Evolutionary conservation across 2,888 invertebrate species (phyloP), one percentile per base, ranked within the genome.

Genomic region (Coelopa pilipes): DNA sequence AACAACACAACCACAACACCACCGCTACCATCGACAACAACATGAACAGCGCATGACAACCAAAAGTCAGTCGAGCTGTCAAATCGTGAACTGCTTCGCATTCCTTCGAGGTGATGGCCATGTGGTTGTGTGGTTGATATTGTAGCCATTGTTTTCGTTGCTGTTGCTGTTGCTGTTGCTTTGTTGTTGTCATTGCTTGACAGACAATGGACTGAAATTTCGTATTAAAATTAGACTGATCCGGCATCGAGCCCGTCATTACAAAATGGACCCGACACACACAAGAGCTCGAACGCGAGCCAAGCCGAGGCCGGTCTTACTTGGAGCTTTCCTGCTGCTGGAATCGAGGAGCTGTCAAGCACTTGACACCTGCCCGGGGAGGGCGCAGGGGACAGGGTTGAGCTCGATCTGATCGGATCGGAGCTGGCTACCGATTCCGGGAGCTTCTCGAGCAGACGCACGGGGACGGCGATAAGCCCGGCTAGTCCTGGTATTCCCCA

Each of bases 191-290:
- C 57, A 15, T n/a, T 34, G 34, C 21, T 57, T 57, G 57, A 57
- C 57, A 19, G 21, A 57, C 57, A 57, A 57, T 57, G 57, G 21
- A 57, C n/a, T 57, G 57, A 57, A 57, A 57, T 57, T 57, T 57
- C 57, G 17, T 57, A 57, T 19, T 10, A n/a, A 57, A 57, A 57
- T 57, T 57, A 57, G 57, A 57, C 57, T 57, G 17, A 57, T 57
- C 57, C 57, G 57, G 19, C 21, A 19, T 57, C 17, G 17, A 53
- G 10, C 21, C 21, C 21, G 57, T 19, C 57, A n/a, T 57, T 19
- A 57, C 57, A 57, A 57, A 57, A 57, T 19, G 11, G n/a, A 4
- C 3, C 15, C 53, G 17, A 55, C n/a, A 11, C 55, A 15, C 0
- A 12, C 17, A 17, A 17, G n/a, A 17, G 55, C 55, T 15, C 21